Conservation (phyloP, 1,140 invertebrate genomes). For the Drosophila lowei region DNA sequence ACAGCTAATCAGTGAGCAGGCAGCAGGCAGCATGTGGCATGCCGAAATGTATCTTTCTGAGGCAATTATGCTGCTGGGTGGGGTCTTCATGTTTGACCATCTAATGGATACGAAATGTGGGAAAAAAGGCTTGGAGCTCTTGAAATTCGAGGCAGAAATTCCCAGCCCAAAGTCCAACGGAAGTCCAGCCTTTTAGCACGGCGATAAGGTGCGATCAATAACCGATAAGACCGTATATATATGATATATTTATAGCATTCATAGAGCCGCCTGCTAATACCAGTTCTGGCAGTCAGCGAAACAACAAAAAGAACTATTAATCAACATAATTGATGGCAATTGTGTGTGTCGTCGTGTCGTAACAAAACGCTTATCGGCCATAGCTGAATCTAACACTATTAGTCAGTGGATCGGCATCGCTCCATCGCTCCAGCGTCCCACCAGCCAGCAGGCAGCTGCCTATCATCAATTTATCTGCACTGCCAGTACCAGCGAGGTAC, state of each 20-base stretch:
- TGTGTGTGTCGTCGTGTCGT: constrained; percentile 41
- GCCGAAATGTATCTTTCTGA: constrained; percentile 71
- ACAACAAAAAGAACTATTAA: constrained; percentile 44
- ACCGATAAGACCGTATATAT: constrained; percentile 61
- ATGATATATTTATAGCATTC: constrained; percentile 49
- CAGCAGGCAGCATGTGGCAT: constrained; percentile 57
- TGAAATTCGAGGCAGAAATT: constrained; percentile 1
- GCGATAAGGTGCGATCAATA: constrained; percentile 42
- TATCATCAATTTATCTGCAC: constrained; percentile 74
- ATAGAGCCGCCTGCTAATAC: constrained; percentile 34
- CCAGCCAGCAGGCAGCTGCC: constrained; percentile 31
- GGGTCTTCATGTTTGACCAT: constrained; percentile 36
- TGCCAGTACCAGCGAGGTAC: constrained; percentile 1
- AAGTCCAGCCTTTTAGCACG: background rate
- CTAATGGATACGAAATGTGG: constrained; percentile 32
- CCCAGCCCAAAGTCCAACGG: constrained; percentile 36
- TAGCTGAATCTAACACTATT: constrained; percentile 74
- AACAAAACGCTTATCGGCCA: constrained; percentile 74
- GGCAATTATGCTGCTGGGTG: constrained; percentile 71
- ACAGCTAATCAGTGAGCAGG: constrained; percentile 67
- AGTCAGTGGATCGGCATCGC: constrained; percentile 63
- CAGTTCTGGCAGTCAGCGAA: constrained; percentile 2
- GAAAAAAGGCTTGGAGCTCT: background rate
- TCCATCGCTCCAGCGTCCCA: too few species aligned
- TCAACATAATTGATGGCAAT: constrained; percentile 79